A percentile compares a stretch with the other conserved stretches of the same genome.
Conservation (phyloP, 2,113 vertebrate genomes). For the Corythornis madagascariensis region DNA sequence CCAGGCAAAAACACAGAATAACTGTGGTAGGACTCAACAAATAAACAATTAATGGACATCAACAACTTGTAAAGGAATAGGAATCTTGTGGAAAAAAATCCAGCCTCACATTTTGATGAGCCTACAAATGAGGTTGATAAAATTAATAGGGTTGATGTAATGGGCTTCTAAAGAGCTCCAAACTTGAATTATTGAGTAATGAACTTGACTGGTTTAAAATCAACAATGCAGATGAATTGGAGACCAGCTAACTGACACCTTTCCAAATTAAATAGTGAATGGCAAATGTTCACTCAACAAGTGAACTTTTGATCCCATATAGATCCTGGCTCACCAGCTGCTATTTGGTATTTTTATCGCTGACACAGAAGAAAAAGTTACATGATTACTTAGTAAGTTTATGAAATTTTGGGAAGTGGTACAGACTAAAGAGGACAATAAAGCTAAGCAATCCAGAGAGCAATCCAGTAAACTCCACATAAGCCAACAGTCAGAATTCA, state of each 20-base stretch:
- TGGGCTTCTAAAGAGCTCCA: background rate
- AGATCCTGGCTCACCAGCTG: background rate
- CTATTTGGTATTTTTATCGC: background rate
- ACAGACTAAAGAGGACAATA: background rate
- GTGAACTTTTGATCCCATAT: background rate
- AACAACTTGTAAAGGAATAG: background rate
- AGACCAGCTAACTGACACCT: background rate
- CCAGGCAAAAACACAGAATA: background rate
- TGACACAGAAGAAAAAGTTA: background rate
- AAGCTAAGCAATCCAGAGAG: background rate
- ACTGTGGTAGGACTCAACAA: background rate
- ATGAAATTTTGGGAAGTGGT: background rate
- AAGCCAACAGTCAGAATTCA: background rate
- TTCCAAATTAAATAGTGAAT: background rate
- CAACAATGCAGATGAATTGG: background rate
- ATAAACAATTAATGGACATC: background rate
- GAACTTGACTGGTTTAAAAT: slow-evolving; percentile 7
- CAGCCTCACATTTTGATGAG: background rate
- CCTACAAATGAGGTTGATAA: background rate
- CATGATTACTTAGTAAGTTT: background rate
- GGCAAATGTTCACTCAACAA: background rate
- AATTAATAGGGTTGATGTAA: background rate
- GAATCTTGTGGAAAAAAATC: background rate
- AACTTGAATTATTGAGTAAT: slow-evolving; percentile 2
- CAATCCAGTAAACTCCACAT: background rate